phyloP scores from a whole-genome alignment of 2,888 invertebrate genomes.

The Aphodius granarius region DNA sequence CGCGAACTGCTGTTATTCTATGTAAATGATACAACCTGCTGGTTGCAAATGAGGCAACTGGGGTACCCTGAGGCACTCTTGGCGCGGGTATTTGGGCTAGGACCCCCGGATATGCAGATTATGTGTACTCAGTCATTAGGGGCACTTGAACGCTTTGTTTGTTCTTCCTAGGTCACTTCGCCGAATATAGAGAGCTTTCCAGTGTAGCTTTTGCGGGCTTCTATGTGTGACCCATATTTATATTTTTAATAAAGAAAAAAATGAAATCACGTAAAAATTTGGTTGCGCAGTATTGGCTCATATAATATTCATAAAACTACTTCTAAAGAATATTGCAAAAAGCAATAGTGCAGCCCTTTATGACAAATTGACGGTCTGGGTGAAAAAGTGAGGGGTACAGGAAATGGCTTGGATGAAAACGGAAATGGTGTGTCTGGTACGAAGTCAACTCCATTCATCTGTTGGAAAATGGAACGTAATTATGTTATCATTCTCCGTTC shows the following conservation, averaged over 20 bases:
- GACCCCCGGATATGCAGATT: slow-evolving; percentile 47
- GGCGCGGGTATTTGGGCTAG: slow-evolving; percentile 28
- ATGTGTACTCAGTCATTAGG: slow-evolving; percentile 54
- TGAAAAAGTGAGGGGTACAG: background rate
- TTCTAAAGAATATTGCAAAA: no score
- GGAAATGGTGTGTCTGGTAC: slow-evolving; percentile 9
- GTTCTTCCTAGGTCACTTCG: slow-evolving; percentile 38
- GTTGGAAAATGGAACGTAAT: slow-evolving; percentile 36
- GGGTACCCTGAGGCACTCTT: slow-evolving; percentile 40
- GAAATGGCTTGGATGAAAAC: slow-evolving; percentile 7
- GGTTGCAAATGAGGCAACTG: slow-evolving; percentile 52
- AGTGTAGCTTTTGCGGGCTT: background rate
- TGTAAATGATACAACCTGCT: slow-evolving; percentile 51
- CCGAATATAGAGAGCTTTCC: slow-evolving; percentile 21
- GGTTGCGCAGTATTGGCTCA: no score
- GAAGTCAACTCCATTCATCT: slow-evolving; percentile 29
- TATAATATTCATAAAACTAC: no score
- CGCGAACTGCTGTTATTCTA: slow-evolving; percentile 51
- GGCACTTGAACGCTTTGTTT: slow-evolving; percentile 51
- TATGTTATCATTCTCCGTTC: slow-evolving; percentile 34
- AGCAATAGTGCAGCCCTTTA: background rate
- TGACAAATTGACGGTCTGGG: background rate
- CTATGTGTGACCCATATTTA: background rate
- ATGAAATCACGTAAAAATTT: background rate
- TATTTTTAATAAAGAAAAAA: background rate